These are phyloP conservation scores for Trichechus manatus DNA, from an alignment of 2,113 vertebrate species.

Conservation along the genomic window DNA sequence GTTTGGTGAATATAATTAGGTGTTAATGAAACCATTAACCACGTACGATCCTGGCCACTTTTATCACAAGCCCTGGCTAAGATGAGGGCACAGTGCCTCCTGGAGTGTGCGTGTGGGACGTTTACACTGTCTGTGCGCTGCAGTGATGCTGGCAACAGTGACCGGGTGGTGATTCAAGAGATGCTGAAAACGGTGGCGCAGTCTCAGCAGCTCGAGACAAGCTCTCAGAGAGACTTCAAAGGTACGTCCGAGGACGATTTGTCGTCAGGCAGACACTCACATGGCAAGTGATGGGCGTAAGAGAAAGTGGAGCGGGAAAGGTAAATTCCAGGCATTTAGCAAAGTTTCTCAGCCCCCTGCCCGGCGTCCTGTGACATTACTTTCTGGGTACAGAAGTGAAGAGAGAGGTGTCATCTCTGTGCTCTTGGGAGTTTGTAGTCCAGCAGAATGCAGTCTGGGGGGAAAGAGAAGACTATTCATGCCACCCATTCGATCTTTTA, in stretches of 20 bases:
- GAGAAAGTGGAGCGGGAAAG: not conserved
- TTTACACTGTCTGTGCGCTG: not conserved
- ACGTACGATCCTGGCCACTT: not conserved
- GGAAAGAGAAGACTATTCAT: not conserved
- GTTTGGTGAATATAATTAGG: slow-evolving; percentile 8
- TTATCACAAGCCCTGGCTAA: not conserved
- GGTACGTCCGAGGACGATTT: slow-evolving; percentile 86
- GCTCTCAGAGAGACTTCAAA: slow-evolving; percentile 98
- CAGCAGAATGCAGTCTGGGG: not conserved
- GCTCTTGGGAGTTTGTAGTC: not conserved
- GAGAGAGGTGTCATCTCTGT: not conserved
- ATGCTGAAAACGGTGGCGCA: slow-evolving; percentile 98
- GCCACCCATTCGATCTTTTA: slow-evolving; percentile 7
- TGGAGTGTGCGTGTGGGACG: not conserved
- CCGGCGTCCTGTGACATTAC: not conserved
- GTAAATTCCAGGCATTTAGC: not conserved
- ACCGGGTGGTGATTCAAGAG: slow-evolving; percentile 98
- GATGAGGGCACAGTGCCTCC: not conserved
- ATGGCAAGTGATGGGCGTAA: not conserved
- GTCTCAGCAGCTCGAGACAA: slow-evolving; percentile 98
- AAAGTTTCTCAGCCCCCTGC: not conserved
- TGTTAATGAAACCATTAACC: not conserved
- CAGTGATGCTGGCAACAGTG: slow-evolving; percentile 96
- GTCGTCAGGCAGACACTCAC: not conserved
- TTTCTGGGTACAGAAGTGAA: not conserved